phyloP scores from a whole-genome alignment of 2,888 invertebrate species.

The Caradrina kadenii region DNA sequence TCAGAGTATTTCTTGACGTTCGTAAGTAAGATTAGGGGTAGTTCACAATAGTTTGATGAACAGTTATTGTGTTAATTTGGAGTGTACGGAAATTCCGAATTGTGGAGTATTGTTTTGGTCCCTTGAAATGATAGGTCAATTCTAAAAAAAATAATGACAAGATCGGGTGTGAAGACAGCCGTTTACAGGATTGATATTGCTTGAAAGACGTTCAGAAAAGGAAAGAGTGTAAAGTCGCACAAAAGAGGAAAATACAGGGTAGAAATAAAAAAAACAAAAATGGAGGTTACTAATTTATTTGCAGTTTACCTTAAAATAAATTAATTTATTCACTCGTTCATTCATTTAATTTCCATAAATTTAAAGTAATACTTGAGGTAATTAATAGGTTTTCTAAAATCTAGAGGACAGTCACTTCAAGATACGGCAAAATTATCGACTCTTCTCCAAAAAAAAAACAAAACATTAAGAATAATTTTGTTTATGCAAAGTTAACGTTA shows the following conservation, averaged over 20 bases:
- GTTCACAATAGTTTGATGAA: conserved; percentile 49
- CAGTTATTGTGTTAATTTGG: conserved; percentile 54
- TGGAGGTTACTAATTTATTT: no score
- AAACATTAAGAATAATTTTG: conserved; percentile 56
- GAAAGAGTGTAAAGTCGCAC: no score
- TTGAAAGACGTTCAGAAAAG: no score
- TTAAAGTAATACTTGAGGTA: no score
- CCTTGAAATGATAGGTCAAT: background rate
- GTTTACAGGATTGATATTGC: background rate
- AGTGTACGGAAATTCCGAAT: conserved; percentile 31
- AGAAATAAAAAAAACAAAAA: no score
- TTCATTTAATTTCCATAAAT: no score
- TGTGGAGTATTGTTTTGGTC: background rate
- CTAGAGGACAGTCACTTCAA: no score
- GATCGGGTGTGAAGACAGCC: background rate
- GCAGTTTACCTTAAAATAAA: no score
- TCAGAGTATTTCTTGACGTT: conserved; percentile 65
- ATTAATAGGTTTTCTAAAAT: no score
- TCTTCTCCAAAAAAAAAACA: conserved; percentile 4
- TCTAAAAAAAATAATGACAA: background rate
- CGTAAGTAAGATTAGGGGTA: conserved; percentile 46
- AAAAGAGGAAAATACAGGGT: no score
- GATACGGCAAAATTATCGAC: no score
- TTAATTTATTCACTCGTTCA: no score
- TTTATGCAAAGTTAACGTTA: conserved; percentile 62